A percentile compares a stretch with the other conserved stretches of the same genome.
phyloP scores from a whole-genome alignment of 2,113 vertebrate species.

The Rhinolophus sinicus region DNA sequence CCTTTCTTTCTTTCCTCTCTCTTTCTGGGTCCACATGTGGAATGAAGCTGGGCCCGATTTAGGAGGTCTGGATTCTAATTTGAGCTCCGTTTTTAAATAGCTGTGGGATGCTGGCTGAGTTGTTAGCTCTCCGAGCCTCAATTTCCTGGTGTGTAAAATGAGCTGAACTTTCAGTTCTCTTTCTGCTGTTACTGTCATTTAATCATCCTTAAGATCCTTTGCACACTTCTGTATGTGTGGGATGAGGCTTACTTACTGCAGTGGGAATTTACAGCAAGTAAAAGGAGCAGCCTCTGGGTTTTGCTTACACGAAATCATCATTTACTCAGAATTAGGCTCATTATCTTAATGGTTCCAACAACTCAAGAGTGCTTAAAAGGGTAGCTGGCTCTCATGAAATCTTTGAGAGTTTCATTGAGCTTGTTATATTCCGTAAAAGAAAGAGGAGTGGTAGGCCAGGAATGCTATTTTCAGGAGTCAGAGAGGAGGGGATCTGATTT shows the following conservation, averaged over 20 bases:
- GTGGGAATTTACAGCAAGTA: background rate
- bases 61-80: background rate
- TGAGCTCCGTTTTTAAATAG: background rate
- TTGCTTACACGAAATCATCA: constrained; percentile 3
- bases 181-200: background rate
- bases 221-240: background rate
- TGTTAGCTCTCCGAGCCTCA: background rate
- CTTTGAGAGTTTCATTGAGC: constrained; percentile 1
- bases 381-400: background rate
- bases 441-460: background rate
- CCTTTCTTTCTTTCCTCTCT: background rate
- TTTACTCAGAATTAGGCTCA: constrained; percentile 30
- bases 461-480: constrained; percentile 12
- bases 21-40: background rate
- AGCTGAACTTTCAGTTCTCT: background rate
- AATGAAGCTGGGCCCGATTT: background rate
- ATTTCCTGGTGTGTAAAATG: background rate
- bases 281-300: background rate
- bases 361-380: background rate
- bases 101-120: background rate
- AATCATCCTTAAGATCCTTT: background rate
- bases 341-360: constrained; percentile 41
- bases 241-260: background rate
- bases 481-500: background rate
- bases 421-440: constrained; percentile 20